phyloP scores from a whole-genome alignment of 2,797 vertebrate genomes.

The Buphagus erythrorhynchus region DNA sequence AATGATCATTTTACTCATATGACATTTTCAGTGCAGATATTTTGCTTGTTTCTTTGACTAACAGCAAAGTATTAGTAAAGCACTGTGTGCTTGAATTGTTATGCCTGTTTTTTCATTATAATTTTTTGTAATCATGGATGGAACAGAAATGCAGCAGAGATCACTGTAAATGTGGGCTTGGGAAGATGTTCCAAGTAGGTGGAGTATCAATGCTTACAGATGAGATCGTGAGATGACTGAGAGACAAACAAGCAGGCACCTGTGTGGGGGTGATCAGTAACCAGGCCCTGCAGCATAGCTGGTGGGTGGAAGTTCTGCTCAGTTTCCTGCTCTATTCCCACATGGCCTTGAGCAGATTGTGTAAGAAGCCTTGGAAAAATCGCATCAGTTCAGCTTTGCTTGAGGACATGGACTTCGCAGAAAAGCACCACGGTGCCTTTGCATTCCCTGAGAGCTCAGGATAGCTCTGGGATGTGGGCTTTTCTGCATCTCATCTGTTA shows the following conservation, averaged over 20 bases:
- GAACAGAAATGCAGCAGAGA: background rate
- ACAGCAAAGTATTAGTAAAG: background rate
- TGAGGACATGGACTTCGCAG: background rate
- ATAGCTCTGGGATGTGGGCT: fast-evolving
- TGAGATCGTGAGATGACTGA: background rate
- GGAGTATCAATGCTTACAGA: background rate
- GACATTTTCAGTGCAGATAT: background rate
- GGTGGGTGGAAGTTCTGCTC: background rate
- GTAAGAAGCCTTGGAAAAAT: background rate
- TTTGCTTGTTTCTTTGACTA: background rate
- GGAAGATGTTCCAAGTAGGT: background rate
- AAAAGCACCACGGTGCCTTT: fast-evolving
- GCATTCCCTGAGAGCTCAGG: fast-evolving
- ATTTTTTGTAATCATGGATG: background rate
- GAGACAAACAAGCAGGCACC: background rate
- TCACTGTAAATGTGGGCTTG: background rate
- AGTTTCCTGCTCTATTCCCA: background rate
- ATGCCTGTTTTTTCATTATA: background rate
- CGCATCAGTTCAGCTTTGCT: background rate
- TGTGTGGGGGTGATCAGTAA: background rate
- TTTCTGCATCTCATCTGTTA: background rate
- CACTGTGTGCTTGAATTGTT: background rate
- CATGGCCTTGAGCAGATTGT: background rate
- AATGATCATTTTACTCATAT: background rate
- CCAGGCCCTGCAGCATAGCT: background rate